Evolutionary conservation across 1,140 invertebrate species (phyloP), one percentile per base, ranked within the genome.

Genomic region (Gonioctena quinquepunctata): DNA sequence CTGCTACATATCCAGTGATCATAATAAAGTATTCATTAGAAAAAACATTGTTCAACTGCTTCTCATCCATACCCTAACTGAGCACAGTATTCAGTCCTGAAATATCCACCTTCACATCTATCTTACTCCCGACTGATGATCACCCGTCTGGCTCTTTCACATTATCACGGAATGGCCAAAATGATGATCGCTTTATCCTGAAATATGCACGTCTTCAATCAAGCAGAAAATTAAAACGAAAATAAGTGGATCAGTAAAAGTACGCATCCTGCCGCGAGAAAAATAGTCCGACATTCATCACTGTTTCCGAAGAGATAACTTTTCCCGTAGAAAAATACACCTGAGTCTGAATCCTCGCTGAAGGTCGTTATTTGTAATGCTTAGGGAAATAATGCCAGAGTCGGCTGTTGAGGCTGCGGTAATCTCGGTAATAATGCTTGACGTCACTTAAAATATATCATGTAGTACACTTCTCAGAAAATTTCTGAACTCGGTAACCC

Each of bases 331-430:
- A 69, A 69, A 73, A 73, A 73, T 73, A 60, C 67, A 73, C 67
- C 67, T 73, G 71, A 56, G 26, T 26, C 33, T 69, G 69, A 69
- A 66, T 69, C 63, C 54, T 27, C 27, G 56, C 16, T 54, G 33
- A 63, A 73, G 65, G 56, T 64, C 19, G 64, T 50, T 62, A 73
- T 73, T 73, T 73, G 69, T 73, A 70, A 70, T 68, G 64, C 72
- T 73, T 71, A 64, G 54, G 64, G 64, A 68, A 73, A 68, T 54
- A 64, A 59, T 59, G 56, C 26, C 25, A 59, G 56, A 11, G 56
- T 59, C 11, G 56, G 21, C n/a, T 16, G 21, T 59, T 6, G 26
- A 59, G 25, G 21, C 13, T 33, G 23, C 59, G 19, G 70, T 72
- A 64, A 72, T 68, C 65, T 64, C 27, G 33, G 28, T 71, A 71